Conservation (phyloP, 2,888 invertebrate genomes). For the Timandra comae region DNA sequence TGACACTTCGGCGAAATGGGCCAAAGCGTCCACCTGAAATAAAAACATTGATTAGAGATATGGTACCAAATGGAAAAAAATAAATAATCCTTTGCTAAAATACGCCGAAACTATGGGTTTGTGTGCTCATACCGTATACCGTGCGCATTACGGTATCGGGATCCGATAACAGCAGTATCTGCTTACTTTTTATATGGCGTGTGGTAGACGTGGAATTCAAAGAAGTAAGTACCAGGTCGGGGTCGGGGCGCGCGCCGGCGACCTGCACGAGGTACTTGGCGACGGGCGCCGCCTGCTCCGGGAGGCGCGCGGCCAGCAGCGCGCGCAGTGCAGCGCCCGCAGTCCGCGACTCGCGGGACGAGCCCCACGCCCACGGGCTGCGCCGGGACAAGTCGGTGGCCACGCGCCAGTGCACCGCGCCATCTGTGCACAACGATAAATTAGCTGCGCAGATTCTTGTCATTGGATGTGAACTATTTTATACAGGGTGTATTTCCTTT, state of each 20-base stretch:
- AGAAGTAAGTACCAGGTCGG: constrained; percentile 50
- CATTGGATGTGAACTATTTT: no score
- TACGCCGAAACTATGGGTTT: no score
- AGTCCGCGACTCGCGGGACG: constrained; percentile 81
- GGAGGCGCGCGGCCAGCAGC: constrained; percentile 62
- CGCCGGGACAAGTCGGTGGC: constrained; percentile 52
- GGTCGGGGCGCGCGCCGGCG: constrained; percentile 47
- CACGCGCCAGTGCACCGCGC: constrained; percentile 52
- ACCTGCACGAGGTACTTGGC: constrained; percentile 53
- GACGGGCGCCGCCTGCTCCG: constrained; percentile 54
- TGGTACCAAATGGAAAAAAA: no score
- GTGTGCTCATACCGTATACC: no score
- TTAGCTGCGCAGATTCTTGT: no score
- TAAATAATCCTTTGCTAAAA: neutral
- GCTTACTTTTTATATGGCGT: no score
- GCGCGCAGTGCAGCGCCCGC: constrained; percentile 92
- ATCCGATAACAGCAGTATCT: no score
- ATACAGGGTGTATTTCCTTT: no score
- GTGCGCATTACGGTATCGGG: no score
- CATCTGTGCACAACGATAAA: no score
- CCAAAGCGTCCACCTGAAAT: constrained; percentile 65
- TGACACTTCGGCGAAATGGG: constrained; percentile 54
- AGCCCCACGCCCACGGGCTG: constrained; percentile 61
- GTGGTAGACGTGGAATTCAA: no score
- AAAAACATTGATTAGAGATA: neutral